Conservation (phyloP, 2,888 invertebrate genomes). For the Melanargia galathea region DNA sequence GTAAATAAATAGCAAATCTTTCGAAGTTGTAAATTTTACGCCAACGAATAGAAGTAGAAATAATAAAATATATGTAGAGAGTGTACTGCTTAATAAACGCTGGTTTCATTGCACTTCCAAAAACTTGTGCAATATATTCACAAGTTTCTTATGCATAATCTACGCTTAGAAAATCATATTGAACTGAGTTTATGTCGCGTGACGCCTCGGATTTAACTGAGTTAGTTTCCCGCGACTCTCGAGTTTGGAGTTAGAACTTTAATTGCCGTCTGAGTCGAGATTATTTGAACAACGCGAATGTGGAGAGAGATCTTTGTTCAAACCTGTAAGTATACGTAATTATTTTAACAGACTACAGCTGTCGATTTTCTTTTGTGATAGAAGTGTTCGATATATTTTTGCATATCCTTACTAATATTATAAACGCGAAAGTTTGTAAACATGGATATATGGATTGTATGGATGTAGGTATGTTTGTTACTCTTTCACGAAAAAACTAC, state of each 20-base stretch:
- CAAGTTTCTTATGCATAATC: slow-evolving; percentile 17
- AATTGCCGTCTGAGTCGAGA: not conserved
- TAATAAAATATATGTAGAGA: not conserved
- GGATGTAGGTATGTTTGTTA: no score
- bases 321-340: not conserved
- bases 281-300: not conserved
- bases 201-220: slow-evolving; percentile 3
- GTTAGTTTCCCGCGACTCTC: slow-evolving; percentile 20
- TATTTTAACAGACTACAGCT: not conserved
- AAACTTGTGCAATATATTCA: slow-evolving; percentile 12
- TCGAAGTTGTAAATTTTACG: not conserved
- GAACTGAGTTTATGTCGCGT: slow-evolving; percentile 23
- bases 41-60: not conserved
- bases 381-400: not conserved
- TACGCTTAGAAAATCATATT: slow-evolving; percentile 28
- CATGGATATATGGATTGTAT: no score
- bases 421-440: no score
- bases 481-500: no score
- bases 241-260: slow-evolving; percentile 10
- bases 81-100: not conserved
- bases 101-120: not conserved
- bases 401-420: no score
- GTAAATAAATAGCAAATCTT: no score
- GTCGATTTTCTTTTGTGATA: no score
- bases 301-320: not conserved